phyloP scores from a whole-genome alignment of 2,797 vertebrate species.

The Arnoldichthys spilopterus region DNA sequence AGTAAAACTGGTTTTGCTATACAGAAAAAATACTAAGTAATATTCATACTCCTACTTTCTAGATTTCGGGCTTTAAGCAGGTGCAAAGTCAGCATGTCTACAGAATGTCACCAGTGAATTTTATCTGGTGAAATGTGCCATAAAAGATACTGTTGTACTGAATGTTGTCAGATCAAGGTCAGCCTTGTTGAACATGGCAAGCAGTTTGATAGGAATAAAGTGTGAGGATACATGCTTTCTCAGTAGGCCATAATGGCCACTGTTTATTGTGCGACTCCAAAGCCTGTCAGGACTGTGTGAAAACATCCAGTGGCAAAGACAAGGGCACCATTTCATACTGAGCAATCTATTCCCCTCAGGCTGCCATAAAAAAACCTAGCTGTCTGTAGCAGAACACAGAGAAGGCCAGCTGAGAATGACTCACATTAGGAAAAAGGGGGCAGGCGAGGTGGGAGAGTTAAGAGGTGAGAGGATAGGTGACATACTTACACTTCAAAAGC shows the following conservation, averaged over 20 bases:
- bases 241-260: background rate
- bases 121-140: constrained; percentile 19
- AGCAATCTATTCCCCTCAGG: background rate
- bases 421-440: constrained; percentile 11
- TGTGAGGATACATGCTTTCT: constrained; percentile 25
- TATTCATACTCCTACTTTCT: background rate
- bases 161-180: constrained; percentile 27
- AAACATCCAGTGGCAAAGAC: constrained; percentile 14
- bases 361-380: constrained; percentile 13
- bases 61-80: background rate
- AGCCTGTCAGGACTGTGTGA: constrained; percentile 16
- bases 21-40: constrained; percentile 1
- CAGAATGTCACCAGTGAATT: background rate
- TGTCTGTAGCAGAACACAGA: constrained; percentile 3
- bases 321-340: background rate
- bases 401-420: constrained; percentile 16
- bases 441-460: background rate
- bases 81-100: background rate
- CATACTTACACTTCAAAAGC: background rate
- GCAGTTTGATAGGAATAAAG: background rate
- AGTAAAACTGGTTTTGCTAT: background rate
- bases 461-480: background rate
- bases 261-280: constrained; percentile 11
- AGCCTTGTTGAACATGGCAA: constrained; percentile 8
- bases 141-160: constrained; percentile 29